Conservation (phyloP, 1,140 invertebrate genomes). For the Meloidogyne chitwoodi region DNA sequence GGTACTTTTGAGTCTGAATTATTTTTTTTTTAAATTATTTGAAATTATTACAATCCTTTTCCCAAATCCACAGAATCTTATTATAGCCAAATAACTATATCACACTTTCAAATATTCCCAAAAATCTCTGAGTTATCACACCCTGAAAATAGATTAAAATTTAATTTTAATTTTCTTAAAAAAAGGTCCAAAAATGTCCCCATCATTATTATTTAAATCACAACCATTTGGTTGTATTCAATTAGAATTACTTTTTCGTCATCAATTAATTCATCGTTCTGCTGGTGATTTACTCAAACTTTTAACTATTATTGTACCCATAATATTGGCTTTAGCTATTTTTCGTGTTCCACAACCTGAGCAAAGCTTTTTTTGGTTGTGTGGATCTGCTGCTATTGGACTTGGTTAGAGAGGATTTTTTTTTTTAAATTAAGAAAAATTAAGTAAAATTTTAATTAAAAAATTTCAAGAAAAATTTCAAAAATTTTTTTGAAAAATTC, state of each 20-base stretch:
- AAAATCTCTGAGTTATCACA: background rate
- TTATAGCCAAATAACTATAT: background rate
- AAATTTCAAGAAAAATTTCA: too few species aligned
- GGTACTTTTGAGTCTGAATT: too few species aligned
- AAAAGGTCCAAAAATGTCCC: too few species aligned
- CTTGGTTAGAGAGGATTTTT: background rate
- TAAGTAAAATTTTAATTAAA: too few species aligned
- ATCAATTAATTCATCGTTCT: slow-evolving; percentile 32
- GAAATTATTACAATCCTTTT: too few species aligned
- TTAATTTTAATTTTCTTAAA: too few species aligned
- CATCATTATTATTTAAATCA: background rate
- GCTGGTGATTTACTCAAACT: slow-evolving; percentile 6
- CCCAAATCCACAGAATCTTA: too few species aligned
- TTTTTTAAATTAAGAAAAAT: too few species aligned
- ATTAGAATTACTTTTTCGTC: slow-evolving; percentile 31
- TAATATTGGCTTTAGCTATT: slow-evolving; percentile 16
- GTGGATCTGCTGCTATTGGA: slow-evolving; percentile 24
- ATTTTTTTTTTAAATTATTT: too few species aligned
- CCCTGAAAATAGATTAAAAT: too few species aligned
- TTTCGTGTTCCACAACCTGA: slow-evolving; percentile 17
- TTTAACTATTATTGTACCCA: slow-evolving; percentile 25
- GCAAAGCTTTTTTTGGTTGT: slow-evolving; percentile 15
- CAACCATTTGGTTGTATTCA: slow-evolving; percentile 40
- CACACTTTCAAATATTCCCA: background rate
- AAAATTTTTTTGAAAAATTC: too few species aligned